Evolutionary conservation across 2,797 vertebrate species (phyloP).

Genomic region (Lepilemur ruficaudatus): DNA sequence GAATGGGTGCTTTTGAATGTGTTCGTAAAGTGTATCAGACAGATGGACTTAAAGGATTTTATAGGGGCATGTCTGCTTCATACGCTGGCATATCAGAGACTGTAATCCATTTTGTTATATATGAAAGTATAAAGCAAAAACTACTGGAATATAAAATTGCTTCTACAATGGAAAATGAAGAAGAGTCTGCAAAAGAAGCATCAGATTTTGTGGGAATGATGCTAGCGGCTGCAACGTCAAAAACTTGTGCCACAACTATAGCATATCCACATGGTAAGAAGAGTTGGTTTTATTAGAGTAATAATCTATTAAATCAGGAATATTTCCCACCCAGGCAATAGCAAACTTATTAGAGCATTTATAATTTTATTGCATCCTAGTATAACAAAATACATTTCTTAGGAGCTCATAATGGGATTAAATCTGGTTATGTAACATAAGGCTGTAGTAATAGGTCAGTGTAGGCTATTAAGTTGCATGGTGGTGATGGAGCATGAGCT

Average conservation of each 20-base stretch:
- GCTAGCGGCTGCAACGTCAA: constrained; percentile 98
- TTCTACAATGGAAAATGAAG: constrained; percentile 91
- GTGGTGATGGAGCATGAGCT: neutral
- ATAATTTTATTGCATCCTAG: neutral
- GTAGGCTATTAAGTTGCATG: neutral
- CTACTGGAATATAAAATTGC: constrained; percentile 90
- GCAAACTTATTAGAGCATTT: neutral
- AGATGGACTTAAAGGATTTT: constrained; percentile 96
- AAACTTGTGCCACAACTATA: constrained; percentile 96
- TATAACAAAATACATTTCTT: neutral
- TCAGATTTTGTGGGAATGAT: constrained; percentile 98
- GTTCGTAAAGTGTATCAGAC: constrained; percentile 93
- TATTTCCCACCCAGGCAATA: neutral
- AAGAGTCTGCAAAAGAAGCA: constrained; percentile 92
- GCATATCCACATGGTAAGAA: constrained; percentile 97
- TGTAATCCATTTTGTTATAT: constrained; percentile 99
- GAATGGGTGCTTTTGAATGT: constrained; percentile 96
- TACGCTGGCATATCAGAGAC: constrained; percentile 99
- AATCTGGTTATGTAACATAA: neutral
- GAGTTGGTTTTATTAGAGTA: neutral
- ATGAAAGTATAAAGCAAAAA: constrained; percentile 97
- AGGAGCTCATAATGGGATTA: neutral
- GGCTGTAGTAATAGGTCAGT: neutral
- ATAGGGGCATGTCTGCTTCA: constrained; percentile 98
- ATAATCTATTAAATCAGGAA: neutral